phyloP scores from a whole-genome alignment of 2,888 invertebrate genomes.

The Nemoura dubitans region DNA sequence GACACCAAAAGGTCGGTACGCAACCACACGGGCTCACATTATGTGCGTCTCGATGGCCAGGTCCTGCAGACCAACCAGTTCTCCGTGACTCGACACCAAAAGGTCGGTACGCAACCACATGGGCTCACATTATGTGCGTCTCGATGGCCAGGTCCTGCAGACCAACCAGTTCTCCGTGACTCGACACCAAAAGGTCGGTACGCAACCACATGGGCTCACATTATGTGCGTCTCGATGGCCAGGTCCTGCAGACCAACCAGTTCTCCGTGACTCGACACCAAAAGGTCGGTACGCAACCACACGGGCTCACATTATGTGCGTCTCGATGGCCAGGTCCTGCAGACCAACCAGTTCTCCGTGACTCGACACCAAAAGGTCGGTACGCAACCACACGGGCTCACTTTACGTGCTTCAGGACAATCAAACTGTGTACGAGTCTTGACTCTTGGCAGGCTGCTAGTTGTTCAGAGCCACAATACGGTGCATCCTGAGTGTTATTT shows the following conservation, averaged over 20 bases:
- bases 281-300: conserved; percentile 68
- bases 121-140: conserved; percentile 83
- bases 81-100: conserved; percentile 94
- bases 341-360: conserved; percentile 96
- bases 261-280: conserved; percentile 96
- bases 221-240: conserved; percentile 79
- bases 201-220: no score
- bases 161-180: conserved; percentile 98
- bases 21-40: no score
- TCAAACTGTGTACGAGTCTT: no score
- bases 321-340: conserved; percentile 73
- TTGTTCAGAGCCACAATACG: no score
- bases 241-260: conserved; percentile 86
- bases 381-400: no score
- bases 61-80: conserved; percentile 91
- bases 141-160: conserved; percentile 74
- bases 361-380: conserved; percentile 85
- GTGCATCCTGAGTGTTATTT: no score
- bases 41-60: conserved; percentile 75
- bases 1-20: conserved; percentile 78
- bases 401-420: conserved; percentile 83
- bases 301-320: no score
- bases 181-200: conserved; percentile 77
- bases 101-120: no score
- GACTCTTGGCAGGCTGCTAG: no score